Evolutionary conservation across 2,113 vertebrate genomes (phyloP), one percentile per base, ranked within the genome.

Genomic region (Lagopus muta): DNA sequence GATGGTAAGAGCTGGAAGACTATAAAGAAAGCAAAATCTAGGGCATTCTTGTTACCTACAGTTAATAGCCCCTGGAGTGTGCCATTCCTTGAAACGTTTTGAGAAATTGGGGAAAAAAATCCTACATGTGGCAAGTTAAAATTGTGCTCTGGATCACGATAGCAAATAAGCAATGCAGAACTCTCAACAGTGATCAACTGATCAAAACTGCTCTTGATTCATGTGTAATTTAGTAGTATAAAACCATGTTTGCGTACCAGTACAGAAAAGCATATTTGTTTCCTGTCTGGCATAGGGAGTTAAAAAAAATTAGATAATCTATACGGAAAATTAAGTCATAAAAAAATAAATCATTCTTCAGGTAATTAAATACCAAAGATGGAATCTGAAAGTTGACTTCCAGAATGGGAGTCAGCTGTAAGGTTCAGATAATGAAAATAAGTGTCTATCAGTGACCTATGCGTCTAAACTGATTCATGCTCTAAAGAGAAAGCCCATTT

Each of bases 61-160:
- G 16, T 11, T 55, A 65, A 42, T 15, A 11, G 65, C 47, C 18
- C 28, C 66, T 22, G 17, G n/a, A 64, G 8, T 11, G 7, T 0
- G 1, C 7, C 0, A 0, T 60, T 75, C 62, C 43, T 60, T 79
- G n/a, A 86, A 20, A 10, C 8, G 2, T 28, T 20, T 27, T 38
- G 16, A 58, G 10, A 14, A 13, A 60, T 0, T 64, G 38, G n/a
- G 27, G 7, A 27, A 60, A 82, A 54, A 74, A 70, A 11, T 25
- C 18, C 15, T 43, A 15, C 6, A 1, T 78, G n/a, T 11, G n/a
- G 30, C 8, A n/a, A 22, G 32, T 34, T 22, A 80, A 34, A 54
- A 70, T 11, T 67, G 15, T 66, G 30, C 25, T 32, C 48, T 80
- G 42, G 30, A 62, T 50, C 16, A 17, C 11, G 43, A 64, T 60